Evolutionary conservation across 2,888 invertebrate genomes (phyloP).

Genomic region (Hypercompe scribonia): DNA sequence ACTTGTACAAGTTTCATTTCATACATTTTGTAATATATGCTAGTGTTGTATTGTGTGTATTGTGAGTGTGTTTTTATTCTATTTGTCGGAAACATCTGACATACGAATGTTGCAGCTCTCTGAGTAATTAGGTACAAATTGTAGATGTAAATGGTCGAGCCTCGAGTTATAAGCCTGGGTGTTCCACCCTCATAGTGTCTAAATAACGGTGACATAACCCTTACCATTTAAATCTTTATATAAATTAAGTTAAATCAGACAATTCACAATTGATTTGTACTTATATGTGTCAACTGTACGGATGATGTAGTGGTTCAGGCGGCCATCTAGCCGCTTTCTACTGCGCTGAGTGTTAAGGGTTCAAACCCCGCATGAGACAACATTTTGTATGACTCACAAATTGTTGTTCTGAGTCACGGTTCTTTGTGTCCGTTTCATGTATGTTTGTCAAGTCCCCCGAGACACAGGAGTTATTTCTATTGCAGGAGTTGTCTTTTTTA

Average conservation of each 20-base stretch:
- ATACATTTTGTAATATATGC: slow-evolving; percentile 34
- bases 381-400: no score
- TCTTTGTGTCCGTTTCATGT: no score
- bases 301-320: no score
- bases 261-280: not conserved
- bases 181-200: not conserved
- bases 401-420: no score
- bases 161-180: not conserved
- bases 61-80: slow-evolving; percentile 4
- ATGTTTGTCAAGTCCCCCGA: no score
- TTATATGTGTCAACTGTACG: no score
- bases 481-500: no score
- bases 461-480: no score
- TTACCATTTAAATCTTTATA: not conserved
- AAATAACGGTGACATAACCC: not conserved
- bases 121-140: not conserved
- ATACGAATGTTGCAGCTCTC: not conserved
- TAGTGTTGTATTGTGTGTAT: no score
- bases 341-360: no score
- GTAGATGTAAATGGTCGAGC: not conserved
- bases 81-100: not conserved
- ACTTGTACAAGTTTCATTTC: slow-evolving; percentile 36
- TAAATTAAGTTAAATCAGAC: not conserved
- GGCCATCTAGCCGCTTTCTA: no score
- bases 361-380: no score